phyloP scores from a whole-genome alignment of 1,140 invertebrate genomes.

The Drosophila ananassae region DNA sequence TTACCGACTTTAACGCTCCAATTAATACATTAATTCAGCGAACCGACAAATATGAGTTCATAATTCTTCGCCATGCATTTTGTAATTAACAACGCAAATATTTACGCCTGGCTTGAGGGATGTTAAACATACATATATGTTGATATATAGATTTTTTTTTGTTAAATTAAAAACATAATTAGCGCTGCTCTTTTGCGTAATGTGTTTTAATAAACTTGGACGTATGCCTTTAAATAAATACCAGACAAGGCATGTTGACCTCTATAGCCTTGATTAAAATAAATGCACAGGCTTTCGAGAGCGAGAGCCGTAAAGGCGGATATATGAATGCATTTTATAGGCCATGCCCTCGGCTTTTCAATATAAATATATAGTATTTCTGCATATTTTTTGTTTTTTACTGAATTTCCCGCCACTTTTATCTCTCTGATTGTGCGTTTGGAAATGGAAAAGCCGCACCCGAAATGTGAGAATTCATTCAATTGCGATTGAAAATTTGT shows the following conservation, averaged over 20 bases:
- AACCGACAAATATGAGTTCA: slow-evolving; percentile 55
- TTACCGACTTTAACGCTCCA: slow-evolving; percentile 41
- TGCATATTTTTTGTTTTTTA: slow-evolving; percentile 3
- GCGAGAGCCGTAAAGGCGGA: slow-evolving; percentile 10
- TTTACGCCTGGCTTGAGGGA: slow-evolving; percentile 35
- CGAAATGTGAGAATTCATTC: slow-evolving; percentile 52
- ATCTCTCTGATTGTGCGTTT: slow-evolving; percentile 11
- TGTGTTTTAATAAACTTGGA: slow-evolving; percentile 59
- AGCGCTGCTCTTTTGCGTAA: slow-evolving; percentile 31
- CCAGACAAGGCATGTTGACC: slow-evolving; percentile 18
- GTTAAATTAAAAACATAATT: slow-evolving; percentile 60
- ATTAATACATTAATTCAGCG: slow-evolving; percentile 22
- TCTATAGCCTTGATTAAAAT: slow-evolving; percentile 28
- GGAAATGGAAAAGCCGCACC: slow-evolving; percentile 32
- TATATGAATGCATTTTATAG: slow-evolving; percentile 22
- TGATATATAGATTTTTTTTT: slow-evolving; percentile 9
- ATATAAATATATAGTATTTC: slow-evolving; percentile 9
- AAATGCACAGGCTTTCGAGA: slow-evolving; percentile 20
- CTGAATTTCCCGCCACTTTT: slow-evolving; percentile 31
- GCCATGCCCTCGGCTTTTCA: slow-evolving; percentile 15
- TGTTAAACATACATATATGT: slow-evolving; percentile 21
- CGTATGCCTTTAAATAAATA: slow-evolving; percentile 39
- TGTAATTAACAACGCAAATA: slow-evolving; percentile 68
- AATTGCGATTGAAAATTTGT: slow-evolving; percentile 57
- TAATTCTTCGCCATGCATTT: slow-evolving; percentile 49